Evolutionary conservation across 2,113 vertebrate species (phyloP).

Genomic region (Apistogramma diplotaenia): DNA sequence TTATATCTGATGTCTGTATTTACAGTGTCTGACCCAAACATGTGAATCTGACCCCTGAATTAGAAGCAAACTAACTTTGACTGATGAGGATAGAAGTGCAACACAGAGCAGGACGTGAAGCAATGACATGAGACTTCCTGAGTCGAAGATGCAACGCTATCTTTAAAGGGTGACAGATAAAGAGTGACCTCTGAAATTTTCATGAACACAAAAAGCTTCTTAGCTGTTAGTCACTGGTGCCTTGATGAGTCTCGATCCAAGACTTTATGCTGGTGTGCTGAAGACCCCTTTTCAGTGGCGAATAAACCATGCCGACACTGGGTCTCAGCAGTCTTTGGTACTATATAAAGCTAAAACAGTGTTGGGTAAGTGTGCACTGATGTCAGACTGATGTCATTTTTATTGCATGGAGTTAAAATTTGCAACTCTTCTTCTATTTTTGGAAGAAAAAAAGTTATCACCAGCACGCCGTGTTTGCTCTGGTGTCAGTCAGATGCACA

Average conservation of each 20-base stretch:
- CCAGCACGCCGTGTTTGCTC: too few species aligned
- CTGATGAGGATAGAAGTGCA: not conserved
- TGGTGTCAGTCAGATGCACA: not conserved
- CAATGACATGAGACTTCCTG: constrained; percentile 5
- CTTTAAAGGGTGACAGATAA: constrained; percentile 51
- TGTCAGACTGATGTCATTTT: not conserved
- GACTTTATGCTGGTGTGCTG: not conserved
- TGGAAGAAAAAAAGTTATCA: not conserved
- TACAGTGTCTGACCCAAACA: not conserved
- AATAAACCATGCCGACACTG: not conserved
- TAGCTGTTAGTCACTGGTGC: not conserved
- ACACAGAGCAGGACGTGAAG: not conserved
- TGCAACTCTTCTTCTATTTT: not conserved
- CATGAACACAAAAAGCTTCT: constrained; percentile 44
- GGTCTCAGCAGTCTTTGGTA: not conserved
- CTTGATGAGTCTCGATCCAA: not conserved
- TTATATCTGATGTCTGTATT: not conserved
- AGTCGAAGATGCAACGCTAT: constrained; percentile 11
- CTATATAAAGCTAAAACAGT: not conserved
- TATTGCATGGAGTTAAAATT: not conserved
- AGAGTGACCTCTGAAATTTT: constrained; percentile 57
- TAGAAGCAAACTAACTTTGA: not conserved
- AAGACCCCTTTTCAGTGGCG: not conserved
- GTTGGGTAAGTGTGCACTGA: not conserved
- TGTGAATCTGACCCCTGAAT: constrained; percentile 5